Evolutionary conservation across 2,113 vertebrate species (phyloP), one percentile per base, ranked within the genome.

Genomic region (Capreolus pygargus): DNA sequence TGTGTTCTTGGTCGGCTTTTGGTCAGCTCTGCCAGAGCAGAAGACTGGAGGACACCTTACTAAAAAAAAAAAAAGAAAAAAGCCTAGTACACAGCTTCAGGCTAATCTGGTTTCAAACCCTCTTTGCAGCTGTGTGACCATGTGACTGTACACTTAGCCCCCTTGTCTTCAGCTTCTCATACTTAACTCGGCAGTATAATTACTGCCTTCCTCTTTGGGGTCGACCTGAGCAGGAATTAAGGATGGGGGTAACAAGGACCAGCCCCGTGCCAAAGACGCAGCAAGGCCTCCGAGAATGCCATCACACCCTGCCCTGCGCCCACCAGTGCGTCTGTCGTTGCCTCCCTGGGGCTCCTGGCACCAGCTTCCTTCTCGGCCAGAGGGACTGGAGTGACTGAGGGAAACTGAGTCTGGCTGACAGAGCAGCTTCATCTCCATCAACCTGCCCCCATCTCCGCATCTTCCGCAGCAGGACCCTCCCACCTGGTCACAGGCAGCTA

Each of bases 261-360:
- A 58, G 83, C 2, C 30, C 74, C 0, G 0, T 25, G 54, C 64
- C 67, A 81, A 43, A 50, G 88, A 78, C 61, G 78, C 61, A 64
- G 86, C 36, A 9, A 57, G 39, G 61, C 17, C 85, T 85, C 79
- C 14, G 83, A 55, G 90, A 86, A 67, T 33, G 25, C 50, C 7
- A 5, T 12, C 9, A 5, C 8, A 21, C 54, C 76, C 55, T 74
- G 47, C 33, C 13, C 28, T 33, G 28, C 45, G 13, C 60, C 57
- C 36, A 45, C 19, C 47, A 0, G 30, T 25, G n/a, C 83, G 82
- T 82, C 67, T 86, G 86, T 36, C 5, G 4, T 45, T 30, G 64
- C 64, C 86, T 86, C 86, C 55, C 93, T 36, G 33, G 70, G 93
- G 91, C 70, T 83, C 89, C 91, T 89, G 89, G 94, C 83, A 91